A percentile compares a stretch with the other conserved stretches of the same genome.
Conservation (phyloP, 1,140 invertebrate species). For the Bacillus rossius region DNA sequence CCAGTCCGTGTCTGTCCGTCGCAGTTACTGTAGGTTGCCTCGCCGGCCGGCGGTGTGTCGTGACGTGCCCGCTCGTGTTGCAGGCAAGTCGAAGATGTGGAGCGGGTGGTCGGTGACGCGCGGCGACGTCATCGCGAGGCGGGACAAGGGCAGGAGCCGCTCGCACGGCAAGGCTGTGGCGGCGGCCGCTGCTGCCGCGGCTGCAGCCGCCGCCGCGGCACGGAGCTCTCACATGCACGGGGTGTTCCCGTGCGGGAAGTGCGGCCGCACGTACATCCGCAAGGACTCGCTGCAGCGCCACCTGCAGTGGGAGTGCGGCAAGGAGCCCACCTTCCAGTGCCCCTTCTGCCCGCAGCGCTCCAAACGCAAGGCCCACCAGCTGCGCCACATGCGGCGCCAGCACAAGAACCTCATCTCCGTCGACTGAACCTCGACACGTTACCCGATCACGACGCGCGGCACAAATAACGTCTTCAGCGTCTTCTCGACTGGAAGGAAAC, state of each 20-base stretch:
- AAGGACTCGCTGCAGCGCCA: constrained; percentile 61
- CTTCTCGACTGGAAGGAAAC: too few species aligned
- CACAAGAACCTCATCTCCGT: constrained; percentile 42
- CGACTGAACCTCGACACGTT: background rate
- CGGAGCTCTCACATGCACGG: background rate
- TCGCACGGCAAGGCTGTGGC: background rate
- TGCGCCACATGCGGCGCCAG: constrained; percentile 51
- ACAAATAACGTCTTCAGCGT: too few species aligned
- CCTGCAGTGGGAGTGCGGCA: constrained; percentile 59
- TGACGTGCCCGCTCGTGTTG: background rate
- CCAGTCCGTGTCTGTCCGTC: too few species aligned
- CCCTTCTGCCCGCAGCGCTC: constrained; percentile 49
- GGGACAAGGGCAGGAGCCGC: background rate
- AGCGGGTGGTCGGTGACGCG: constrained; percentile 1
- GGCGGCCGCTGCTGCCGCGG: background rate
- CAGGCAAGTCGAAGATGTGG: background rate
- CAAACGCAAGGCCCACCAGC: constrained; percentile 52
- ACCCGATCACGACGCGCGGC: too few species aligned
- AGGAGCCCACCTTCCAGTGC: constrained; percentile 60
- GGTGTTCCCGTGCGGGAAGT: constrained; percentile 43
- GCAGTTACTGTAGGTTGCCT: too few species aligned
- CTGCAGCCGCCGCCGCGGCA: background rate
- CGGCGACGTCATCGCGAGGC: background rate
- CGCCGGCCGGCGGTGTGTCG: too few species aligned
- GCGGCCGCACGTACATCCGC: constrained; percentile 56